Percentiles rank a stretch among this genome's conserved stretches.
Evolutionary conservation across 2,797 vertebrate genomes (phyloP).

Genomic region (Psittacula echo): DNA sequence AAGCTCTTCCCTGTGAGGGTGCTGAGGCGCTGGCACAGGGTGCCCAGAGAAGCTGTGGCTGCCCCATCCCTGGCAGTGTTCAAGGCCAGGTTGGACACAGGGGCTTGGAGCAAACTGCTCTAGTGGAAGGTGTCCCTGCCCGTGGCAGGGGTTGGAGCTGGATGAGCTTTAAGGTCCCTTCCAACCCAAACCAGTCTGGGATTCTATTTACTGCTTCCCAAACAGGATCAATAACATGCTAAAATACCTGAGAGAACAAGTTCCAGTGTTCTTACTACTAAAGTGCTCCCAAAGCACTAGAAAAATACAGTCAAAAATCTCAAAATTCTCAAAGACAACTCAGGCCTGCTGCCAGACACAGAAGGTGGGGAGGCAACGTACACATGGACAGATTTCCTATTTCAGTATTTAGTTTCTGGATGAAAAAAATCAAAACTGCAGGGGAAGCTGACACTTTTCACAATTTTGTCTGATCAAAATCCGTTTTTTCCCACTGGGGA

Average conservation of each 20-base stretch:
- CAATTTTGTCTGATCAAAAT: background rate
- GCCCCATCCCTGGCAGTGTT: no score
- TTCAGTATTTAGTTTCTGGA: background rate
- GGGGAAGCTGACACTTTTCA: rapidly evolving
- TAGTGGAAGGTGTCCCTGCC: no score
- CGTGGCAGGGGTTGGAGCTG: background rate
- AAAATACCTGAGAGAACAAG: background rate
- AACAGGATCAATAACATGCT: rapidly evolving
- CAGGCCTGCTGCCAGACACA: background rate
- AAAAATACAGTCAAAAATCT: background rate
- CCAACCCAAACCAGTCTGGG: background rate
- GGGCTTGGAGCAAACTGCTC: no score
- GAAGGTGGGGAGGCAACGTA: rapidly evolving
- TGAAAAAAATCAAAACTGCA: background rate
- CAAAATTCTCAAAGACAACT: background rate
- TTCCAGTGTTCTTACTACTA: background rate
- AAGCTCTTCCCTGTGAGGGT: no score
- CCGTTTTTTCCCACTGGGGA: rapidly evolving
- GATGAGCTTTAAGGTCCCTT: background rate
- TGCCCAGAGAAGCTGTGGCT: no score
- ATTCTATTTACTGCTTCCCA: background rate
- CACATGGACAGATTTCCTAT: background rate
- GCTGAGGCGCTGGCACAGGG: no score
- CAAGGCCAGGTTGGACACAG: no score
- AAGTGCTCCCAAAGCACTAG: background rate